A percentile compares a stretch with the other conserved stretches of the same genome.
phyloP scores from a whole-genome alignment of 2,888 invertebrate genomes.

The Epiblema foenella region DNA sequence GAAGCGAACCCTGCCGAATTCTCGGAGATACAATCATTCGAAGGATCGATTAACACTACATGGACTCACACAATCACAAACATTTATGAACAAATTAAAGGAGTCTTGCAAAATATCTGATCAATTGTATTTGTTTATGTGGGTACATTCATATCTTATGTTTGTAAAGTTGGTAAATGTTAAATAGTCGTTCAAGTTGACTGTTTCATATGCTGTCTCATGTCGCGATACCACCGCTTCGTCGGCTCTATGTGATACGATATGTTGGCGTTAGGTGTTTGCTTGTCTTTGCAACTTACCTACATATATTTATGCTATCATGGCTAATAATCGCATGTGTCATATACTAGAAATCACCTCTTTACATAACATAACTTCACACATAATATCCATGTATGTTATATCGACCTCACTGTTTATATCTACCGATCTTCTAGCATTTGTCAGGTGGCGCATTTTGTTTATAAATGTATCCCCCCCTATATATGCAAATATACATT shows the following conservation, averaged over 20 bases:
- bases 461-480: conserved; percentile 60
- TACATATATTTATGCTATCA: conserved; percentile 48
- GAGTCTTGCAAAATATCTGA: background rate
- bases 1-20: conserved; percentile 71
- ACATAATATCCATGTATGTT: conserved; percentile 76
- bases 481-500: conserved; percentile 37
- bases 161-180: conserved; percentile 13
- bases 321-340: conserved; percentile 69
- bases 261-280: conserved; percentile 53
- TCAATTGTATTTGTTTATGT: background rate
- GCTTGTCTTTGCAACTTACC: conserved; percentile 67
- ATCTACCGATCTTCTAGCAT: conserved; percentile 84
- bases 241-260: conserved; percentile 17
- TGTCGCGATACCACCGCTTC: conserved; percentile 32
- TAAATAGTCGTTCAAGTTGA: conserved; percentile 6
- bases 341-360: conserved; percentile 77
- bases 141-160: background rate
- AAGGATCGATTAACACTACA: conserved; percentile 74
- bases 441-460: conserved; percentile 86
- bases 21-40: conserved; percentile 66
- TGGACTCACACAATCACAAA: conserved; percentile 63
- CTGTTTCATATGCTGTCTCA: conserved; percentile 17
- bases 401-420: conserved; percentile 66
- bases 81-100: conserved; percentile 34
- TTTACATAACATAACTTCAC: conserved; percentile 72